These are phyloP conservation scores for Mormyrus hasselquistii DNA, from an alignment of 2,797 vertebrate species.

Conservation along the genomic window DNA sequence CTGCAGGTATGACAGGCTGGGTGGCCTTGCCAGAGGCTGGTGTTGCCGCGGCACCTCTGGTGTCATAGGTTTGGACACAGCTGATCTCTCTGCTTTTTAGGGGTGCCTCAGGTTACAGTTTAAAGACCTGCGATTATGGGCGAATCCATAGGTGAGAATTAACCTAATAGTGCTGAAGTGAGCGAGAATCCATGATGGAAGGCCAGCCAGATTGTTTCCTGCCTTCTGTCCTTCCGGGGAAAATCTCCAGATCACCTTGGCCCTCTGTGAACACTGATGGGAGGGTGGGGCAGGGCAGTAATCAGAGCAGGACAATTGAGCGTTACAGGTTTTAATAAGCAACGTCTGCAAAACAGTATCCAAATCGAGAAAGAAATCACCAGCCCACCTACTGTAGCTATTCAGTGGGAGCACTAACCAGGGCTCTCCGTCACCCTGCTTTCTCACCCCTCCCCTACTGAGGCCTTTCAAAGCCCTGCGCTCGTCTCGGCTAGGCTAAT, in stretches of 20 bases:
- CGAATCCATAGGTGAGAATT: neutral
- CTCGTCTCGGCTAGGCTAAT: neutral
- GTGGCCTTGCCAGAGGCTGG: neutral
- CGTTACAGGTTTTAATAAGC: neutral
- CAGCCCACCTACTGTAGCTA: neutral
- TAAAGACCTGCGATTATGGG: neutral
- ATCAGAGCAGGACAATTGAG: neutral
- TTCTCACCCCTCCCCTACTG: neutral
- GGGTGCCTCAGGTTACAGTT: neutral
- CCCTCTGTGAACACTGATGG: neutral
- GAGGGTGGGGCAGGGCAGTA: neutral
- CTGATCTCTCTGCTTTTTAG: neutral
- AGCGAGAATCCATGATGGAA: neutral
- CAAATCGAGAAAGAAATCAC: neutral
- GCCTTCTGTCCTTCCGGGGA: neutral
- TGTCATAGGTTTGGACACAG: neutral
- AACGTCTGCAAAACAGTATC: neutral
- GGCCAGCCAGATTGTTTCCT: neutral
- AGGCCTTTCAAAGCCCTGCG: neutral
- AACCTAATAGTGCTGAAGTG: neutral
- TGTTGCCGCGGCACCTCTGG: neutral
- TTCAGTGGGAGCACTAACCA: neutral
- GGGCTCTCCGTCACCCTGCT: neutral
- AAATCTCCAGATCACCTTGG: neutral
- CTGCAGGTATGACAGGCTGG: neutral